Base-by-base conservation (phyloP, 2,888 invertebrate genomes). In the Caenorhabditis zanzibari region DNA sequence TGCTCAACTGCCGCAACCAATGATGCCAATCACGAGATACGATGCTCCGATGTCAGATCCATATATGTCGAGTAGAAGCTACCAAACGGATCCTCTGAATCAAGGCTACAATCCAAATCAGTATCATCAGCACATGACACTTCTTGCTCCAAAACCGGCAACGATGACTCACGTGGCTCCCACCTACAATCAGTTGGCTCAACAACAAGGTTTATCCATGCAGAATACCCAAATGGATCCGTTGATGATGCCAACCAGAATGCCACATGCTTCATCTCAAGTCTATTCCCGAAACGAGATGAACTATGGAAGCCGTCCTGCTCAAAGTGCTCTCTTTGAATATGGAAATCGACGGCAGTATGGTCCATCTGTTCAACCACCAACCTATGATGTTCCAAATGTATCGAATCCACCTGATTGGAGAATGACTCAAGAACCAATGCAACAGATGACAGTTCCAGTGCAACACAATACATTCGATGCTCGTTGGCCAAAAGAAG, bases 271-370 rank as follows among this genome's bases (percentile, higher is more conserved):
- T 24, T 58, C 75, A 47, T 72, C 72, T 35, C 74, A 81, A 69
- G 91, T 92, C 38, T 92, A 92, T 81, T 87, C 87, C 32, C 84
- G 92, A n/a, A 85, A 84, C 16, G 92, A 92, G 58, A 69, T 83
- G 75, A 92, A 92, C 75, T 92, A 92, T 66, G 92, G 92, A 28
- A 82, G 89, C 24, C 86, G 92, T 26, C 92, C 92, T 2, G 75
- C 85, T 12, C 85, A 87, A 24, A 83, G 73, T 26, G 85, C 75
- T 63, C 82, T 88, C 10, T 80, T 89, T 28, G 90, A 92, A 72
- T 91, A 92, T 79, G 92, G 92, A 9, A 91, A 92, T 77, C 64
- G 80, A 16, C 63, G 82, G 26, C 63, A 80, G 49, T 74, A 82
- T 35, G 54, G 47, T 26, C 24, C 41, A 54, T 26, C 24, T 16